These are phyloP conservation scores for Aegotheles bennettii DNA, from an alignment of 2,113 vertebrate genomes.

Conservation along the genomic window DNA sequence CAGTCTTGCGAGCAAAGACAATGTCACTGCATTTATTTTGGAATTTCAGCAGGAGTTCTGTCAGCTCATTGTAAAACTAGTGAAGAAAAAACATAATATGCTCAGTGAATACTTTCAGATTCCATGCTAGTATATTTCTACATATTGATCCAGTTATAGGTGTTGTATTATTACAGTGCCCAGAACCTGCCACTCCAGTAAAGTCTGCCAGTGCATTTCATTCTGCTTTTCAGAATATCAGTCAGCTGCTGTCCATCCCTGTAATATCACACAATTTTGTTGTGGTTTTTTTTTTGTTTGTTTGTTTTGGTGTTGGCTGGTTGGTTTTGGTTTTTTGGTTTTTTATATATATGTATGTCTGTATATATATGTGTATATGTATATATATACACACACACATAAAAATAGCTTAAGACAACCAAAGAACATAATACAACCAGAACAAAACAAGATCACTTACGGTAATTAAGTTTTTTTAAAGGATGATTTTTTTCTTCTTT, in stretches of 20 bases:
- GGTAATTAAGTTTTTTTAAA: background rate
- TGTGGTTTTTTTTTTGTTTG: too few relatives aligned
- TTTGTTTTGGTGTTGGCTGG: too few relatives aligned
- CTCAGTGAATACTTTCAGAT: background rate
- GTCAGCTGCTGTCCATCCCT: background rate
- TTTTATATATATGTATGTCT: accelerated
- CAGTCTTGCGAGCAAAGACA: constrained; percentile 96
- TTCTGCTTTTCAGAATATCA: background rate
- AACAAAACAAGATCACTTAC: background rate
- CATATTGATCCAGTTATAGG: background rate
- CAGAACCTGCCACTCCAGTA: background rate
- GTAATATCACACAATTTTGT: background rate
- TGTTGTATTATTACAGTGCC: background rate
- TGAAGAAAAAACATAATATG: background rate
- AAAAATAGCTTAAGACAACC: background rate
- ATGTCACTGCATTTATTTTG: constrained; percentile 99
- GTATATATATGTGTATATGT: too few relatives aligned
- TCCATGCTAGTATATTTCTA: background rate
- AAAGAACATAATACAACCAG: background rate
- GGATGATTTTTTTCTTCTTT: background rate
- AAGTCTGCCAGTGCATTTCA: background rate
- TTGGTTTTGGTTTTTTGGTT: too few relatives aligned
- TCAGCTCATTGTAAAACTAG: constrained; percentile 97
- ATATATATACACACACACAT: too few relatives aligned
- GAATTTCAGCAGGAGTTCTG: constrained; percentile 94